Percentiles rank a stretch among this genome's conserved stretches.
phyloP scores from a whole-genome alignment of 1,140 invertebrate genomes.

The Heterodera carotae region DNA sequence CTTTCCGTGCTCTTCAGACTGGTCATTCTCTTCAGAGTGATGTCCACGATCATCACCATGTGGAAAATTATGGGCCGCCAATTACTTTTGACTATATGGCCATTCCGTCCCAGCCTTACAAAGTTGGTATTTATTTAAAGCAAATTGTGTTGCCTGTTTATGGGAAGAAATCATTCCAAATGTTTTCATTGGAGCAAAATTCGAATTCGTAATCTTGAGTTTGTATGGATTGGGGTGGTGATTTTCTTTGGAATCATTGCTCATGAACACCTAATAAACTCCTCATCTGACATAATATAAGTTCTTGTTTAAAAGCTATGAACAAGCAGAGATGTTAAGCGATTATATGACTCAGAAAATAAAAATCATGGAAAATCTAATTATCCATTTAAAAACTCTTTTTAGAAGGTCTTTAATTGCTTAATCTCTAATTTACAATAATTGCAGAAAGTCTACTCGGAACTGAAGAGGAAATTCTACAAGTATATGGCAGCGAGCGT shows the following conservation, averaged over 20 bases:
- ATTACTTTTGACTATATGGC: slow-evolving; percentile 21
- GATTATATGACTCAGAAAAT: no score
- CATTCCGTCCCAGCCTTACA: slow-evolving; percentile 16
- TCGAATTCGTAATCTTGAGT: no score
- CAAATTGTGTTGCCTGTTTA: background rate
- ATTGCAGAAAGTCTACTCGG: slow-evolving; percentile 9
- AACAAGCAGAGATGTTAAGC: no score
- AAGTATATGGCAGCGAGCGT: background rate
- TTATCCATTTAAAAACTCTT: background rate
- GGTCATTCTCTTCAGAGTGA: no score
- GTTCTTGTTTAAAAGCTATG: no score
- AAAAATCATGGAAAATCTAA: background rate
- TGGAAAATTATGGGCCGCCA: slow-evolving; percentile 9
- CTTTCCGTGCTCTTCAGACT: no score
- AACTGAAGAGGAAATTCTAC: slow-evolving; percentile 18
- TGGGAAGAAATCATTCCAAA: background rate
- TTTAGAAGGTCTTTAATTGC: background rate
- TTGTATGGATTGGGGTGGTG: no score
- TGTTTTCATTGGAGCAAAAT: background rate
- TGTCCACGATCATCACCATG: background rate
- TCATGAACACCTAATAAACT: no score
- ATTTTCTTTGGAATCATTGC: no score
- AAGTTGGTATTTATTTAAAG: background rate
- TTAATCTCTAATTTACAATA: background rate
- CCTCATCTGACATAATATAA: no score